phyloP scores from a whole-genome alignment of 1,140 invertebrate genomes.

The Globodera rostochiensis region DNA sequence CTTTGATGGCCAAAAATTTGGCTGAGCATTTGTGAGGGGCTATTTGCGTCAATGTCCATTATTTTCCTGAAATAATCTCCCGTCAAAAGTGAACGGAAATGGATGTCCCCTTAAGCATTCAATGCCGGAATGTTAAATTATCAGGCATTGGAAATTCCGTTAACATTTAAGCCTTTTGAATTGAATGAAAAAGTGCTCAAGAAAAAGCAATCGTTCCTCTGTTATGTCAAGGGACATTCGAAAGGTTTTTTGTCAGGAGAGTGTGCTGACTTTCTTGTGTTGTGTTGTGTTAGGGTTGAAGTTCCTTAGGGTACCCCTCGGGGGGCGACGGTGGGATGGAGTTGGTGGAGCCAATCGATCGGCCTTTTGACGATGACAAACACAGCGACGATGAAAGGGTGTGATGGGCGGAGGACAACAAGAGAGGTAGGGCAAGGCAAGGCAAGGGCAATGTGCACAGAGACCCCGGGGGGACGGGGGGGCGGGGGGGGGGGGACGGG shows the following conservation, averaged over 20 bases:
- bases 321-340: neutral
- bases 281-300: neutral
- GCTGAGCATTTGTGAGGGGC: constrained; percentile 1
- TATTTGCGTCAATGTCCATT: neutral
- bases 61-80: neutral
- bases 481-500: too few species aligned
- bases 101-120: neutral
- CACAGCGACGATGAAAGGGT: neutral
- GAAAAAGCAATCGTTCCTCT: neutral
- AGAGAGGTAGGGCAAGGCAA: constrained; percentile 18
- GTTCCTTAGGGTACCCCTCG: neutral
- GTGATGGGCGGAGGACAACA: constrained; percentile 5
- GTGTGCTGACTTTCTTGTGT: neutral
- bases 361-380: constrained; percentile 11
- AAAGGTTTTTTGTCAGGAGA: neutral
- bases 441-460: neutral
- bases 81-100: neutral
- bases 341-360: constrained; percentile 7
- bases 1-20: constrained; percentile 2
- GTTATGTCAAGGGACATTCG: neutral
- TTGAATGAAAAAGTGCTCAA: neutral
- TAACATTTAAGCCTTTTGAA: neutral
- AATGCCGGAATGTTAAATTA: neutral
- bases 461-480: neutral
- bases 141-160: neutral